Evolutionary conservation across 2,888 invertebrate genomes (phyloP), one percentile per base, ranked within the genome.

Genomic region (Timandra comae): DNA sequence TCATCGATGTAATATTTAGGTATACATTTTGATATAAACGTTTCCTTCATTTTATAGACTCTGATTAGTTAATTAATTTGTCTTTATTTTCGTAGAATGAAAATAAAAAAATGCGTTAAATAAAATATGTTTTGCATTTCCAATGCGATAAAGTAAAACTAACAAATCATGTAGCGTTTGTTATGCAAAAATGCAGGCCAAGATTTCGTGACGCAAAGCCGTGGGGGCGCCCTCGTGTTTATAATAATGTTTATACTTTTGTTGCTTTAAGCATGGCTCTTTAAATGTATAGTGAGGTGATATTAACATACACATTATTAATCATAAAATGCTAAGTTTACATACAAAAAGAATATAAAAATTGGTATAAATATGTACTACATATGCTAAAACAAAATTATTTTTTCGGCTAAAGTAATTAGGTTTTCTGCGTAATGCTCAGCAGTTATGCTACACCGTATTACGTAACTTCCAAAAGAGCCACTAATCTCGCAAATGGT

Each of bases 151-250:
- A 66, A 65, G 59, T 40, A 39, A 46, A 52, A 56, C 52, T 56
- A 61, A 65, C 65, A 77, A 79, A 80, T 80, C 77, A 76, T 67
- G 69, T 49, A 49, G 49, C 53, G 63, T 73, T 79, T 72, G 64
- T 65, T 80, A 82, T 81, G 81, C 82, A 81, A 77, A 81, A 82
- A 82, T 82, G 73, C 63, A 61, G 63, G 62, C 65, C 52, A 66
- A 74, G 75, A 75, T 81, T 74, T 74, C 82, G 81, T 82, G 82
- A 76, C 74, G 67, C 51, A 46, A 53, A 56, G 68, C 70, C 69
- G 70, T 80, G 78, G 63, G 51, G 62, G 58, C 46, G 52, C 59
- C 51, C 52, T 67, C 68, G 68, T 72, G 74, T 76, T 77, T 70
- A 70, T 77, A 69, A 71, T 61, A 24, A 64, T 75, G 73, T 74